Evolutionary conservation across 2,888 invertebrate species (phyloP).

Genomic region (Pardosa pseudoannulata): DNA sequence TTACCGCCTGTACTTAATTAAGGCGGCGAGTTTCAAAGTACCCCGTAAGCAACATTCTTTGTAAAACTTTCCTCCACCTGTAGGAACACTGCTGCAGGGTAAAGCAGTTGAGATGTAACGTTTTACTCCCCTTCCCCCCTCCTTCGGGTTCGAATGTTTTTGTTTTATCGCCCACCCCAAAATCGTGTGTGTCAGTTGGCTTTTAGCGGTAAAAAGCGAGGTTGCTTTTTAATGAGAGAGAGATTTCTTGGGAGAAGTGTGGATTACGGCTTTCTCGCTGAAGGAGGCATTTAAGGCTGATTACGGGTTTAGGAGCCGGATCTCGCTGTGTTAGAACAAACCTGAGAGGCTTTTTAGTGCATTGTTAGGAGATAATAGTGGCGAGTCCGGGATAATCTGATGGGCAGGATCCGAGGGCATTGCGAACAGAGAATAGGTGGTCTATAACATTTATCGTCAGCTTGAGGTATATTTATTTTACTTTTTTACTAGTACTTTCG

Average conservation of each 20-base stretch:
- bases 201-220: too few relatives aligned
- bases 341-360: not conserved
- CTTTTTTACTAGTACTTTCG: too few relatives aligned
- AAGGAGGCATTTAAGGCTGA: not conserved
- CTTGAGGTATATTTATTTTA: too few relatives aligned
- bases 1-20: not conserved
- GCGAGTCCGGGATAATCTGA: not conserved
- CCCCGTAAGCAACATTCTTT: too few relatives aligned
- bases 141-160: too few relatives aligned
- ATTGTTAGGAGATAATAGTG: not conserved
- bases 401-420: not conserved
- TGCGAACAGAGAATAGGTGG: not conserved
- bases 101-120: not conserved
- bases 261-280: not conserved
- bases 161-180: too few relatives aligned
- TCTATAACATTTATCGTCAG: too few relatives aligned
- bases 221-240: not conserved
- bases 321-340: not conserved
- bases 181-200: too few relatives aligned
- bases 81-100: not conserved
- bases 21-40: not conserved
- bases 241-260: too few relatives aligned
- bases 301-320: slow-evolving; percentile 2
- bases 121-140: too few relatives aligned
- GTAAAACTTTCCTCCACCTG: too few relatives aligned